Evolutionary conservation across 2,888 invertebrate species (phyloP), one percentile per base, ranked within the genome.

Genomic region (Lymantria dispar): DNA sequence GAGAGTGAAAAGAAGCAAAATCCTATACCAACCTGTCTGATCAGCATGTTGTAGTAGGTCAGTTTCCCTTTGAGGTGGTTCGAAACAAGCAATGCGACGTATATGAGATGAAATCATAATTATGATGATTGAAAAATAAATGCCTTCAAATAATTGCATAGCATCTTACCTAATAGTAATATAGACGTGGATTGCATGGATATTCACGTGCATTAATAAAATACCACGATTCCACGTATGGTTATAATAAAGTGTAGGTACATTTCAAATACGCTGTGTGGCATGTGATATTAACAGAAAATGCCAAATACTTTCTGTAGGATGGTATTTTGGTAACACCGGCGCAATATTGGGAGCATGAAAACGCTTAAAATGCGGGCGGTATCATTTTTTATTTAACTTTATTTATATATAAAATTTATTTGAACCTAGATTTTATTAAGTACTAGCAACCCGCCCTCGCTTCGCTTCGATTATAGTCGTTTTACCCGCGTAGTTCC

Each of bases 181-280:
- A 22, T 61, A 51, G 51, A 61, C 61, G 54, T 54, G 57, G 64
- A 62, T 54, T 53, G 45, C 11, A 39, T 8, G 30, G 37, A 48
- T 52, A 61, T 59, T 58, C 52, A 64, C 56, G 54, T 58, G 48
- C 53, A 54, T 60, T 62, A 69, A 72, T 69, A 72, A 62, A 69
- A 69, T 56, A 58, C 49, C 54, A 61, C 52, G 54, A 68, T 62
- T 62, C 55, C 49, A 55, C 54, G 60, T 68, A 70, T 60, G 62
- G 70, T 72, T 64, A 70, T 74, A 70, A 72, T 70, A 72, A 64
- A 62, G 59, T 48, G 54, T 53, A 52, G 60, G 60, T 65, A 66
- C 51, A 64, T 58, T 53, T 48, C 60, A 63, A 60, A 70, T 64
- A 63, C 57, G 60, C 52, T 47, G 56, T 60, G 53, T 53, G 50